phyloP scores from a whole-genome alignment of 1,140 invertebrate species.

The Heliconius nattereri region DNA sequence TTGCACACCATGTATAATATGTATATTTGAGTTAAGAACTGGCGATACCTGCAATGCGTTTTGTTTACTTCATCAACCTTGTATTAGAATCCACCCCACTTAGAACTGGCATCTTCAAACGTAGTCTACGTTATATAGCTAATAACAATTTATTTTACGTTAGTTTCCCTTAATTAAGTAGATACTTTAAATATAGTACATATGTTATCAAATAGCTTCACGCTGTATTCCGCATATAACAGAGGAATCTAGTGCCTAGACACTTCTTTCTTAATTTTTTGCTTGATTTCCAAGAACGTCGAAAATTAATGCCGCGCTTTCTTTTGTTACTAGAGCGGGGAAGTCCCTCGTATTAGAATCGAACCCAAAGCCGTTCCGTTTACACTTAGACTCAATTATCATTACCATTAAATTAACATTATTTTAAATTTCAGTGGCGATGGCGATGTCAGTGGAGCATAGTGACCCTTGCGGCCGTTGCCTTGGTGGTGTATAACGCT shows the following conservation, averaged over 20 bases:
- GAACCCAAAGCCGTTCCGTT: too few species aligned
- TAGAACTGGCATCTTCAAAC: neutral
- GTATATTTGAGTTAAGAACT: neutral
- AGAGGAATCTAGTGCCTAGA: too few species aligned
- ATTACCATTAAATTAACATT: neutral
- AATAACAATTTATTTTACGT: too few species aligned
- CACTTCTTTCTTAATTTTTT: too few species aligned
- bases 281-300: too few species aligned
- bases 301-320: too few species aligned
- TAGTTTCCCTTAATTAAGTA: neutral
- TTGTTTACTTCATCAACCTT: neutral
- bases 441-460: conserved; percentile 87
- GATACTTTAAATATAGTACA: neutral
- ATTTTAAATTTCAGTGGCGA: conserved; percentile 61
- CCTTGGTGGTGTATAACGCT: conserved; percentile 86
- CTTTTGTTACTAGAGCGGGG: too few species aligned
- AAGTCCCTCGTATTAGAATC: too few species aligned
- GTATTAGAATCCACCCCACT: neutral
- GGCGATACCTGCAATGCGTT: neutral
- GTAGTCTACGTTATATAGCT: too few species aligned
- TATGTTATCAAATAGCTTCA: too few species aligned
- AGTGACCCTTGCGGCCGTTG: conserved; percentile 83
- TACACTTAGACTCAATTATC: neutral
- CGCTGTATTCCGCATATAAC: too few species aligned
- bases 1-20: neutral